Conservation (phyloP, 2,888 invertebrate genomes). For the Nipponacmea schrenckii region DNA sequence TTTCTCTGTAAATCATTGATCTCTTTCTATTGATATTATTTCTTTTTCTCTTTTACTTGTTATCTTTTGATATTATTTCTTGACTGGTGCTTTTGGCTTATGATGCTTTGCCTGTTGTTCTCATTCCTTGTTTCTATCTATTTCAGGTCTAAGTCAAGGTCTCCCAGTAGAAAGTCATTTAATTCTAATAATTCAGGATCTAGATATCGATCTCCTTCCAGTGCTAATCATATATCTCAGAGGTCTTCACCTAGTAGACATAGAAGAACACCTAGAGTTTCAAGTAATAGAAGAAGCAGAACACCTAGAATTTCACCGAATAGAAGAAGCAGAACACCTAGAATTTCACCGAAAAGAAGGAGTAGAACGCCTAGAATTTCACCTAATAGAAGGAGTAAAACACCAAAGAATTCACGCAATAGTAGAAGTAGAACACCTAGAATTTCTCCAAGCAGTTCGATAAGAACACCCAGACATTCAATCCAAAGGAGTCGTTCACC, state of each 20-base stretch:
- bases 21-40: too few species aligned
- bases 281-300: background rate
- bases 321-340: background rate
- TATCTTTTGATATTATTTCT: too few species aligned
- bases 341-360: background rate
- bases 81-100: too few species aligned
- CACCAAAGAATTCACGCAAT: too few species aligned
- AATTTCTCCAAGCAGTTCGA: too few species aligned
- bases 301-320: background rate
- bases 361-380: background rate
- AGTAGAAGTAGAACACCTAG: too few species aligned
- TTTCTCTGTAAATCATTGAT: too few species aligned
- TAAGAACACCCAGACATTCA: too few species aligned
- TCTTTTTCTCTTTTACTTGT: too few species aligned
- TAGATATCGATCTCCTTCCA: background rate
- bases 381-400: background rate
- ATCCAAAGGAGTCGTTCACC: too few species aligned
- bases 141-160: slow-evolving; percentile 29
- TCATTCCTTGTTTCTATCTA: background rate
- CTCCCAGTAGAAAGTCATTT: slow-evolving; percentile 37
- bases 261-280: background rate
- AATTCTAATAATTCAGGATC: slow-evolving; percentile 24
- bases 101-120: too few species aligned
- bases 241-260: background rate
- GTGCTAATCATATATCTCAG: too few species aligned